phyloP scores from a whole-genome alignment of 2,113 vertebrate species.

The Strix aluco region DNA sequence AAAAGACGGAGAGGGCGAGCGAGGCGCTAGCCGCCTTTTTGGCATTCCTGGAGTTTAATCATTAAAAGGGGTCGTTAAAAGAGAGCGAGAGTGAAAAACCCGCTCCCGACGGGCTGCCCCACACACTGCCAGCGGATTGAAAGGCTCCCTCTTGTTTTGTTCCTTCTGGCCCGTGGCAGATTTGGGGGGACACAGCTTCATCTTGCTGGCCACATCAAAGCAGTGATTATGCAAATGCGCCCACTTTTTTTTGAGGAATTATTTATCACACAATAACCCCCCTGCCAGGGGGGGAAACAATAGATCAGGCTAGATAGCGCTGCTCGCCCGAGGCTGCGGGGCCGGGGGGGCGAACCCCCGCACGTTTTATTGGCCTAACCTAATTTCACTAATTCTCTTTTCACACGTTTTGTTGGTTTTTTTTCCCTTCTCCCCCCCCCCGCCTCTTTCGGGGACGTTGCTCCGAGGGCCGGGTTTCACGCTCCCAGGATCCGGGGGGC shows the following conservation, averaged over 20 bases:
- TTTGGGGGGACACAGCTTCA: slow-evolving; percentile 69
- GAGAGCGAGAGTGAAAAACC: slow-evolving; percentile 34
- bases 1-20: neutral
- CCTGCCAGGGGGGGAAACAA: slow-evolving; percentile 77
- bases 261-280: slow-evolving; percentile 83
- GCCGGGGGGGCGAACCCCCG: neutral
- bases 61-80: slow-evolving; percentile 54
- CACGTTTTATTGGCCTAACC: slow-evolving; percentile 79
- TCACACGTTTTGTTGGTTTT: slow-evolving; percentile 71
- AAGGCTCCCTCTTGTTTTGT: slow-evolving; percentile 71
- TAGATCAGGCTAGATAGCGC: slow-evolving; percentile 71
- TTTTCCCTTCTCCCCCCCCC: rapidly evolving
- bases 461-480: slow-evolving; percentile 59
- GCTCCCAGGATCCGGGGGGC: slow-evolving; percentile 48
- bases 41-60: slow-evolving; percentile 70
- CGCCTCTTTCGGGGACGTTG: neutral
- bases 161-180: slow-evolving; percentile 64
- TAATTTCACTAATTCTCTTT: slow-evolving; percentile 85
- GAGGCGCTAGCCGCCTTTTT: neutral
- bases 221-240: slow-evolving; percentile 79
- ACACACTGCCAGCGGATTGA: slow-evolving; percentile 52
- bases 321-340: slow-evolving; percentile 67
- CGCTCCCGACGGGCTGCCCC: slow-evolving; percentile 59
- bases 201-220: slow-evolving; percentile 79
- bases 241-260: slow-evolving; percentile 71